These are phyloP conservation scores for Erythrolamprus reginae DNA, from an alignment of 2,113 vertebrate species.

Conservation along the genomic window DNA sequence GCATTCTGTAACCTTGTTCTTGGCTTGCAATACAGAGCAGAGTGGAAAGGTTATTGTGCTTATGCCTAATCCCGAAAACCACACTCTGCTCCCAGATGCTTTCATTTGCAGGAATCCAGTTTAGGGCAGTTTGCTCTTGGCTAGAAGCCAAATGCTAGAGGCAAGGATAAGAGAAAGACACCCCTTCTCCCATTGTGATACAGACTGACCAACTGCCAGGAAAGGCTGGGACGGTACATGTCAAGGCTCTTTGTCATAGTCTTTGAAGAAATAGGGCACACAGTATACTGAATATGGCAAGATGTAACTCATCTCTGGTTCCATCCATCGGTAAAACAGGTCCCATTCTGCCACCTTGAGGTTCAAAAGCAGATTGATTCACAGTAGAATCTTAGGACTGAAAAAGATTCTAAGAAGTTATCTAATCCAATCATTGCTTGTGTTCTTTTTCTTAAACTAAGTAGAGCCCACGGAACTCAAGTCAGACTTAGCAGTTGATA, in stretches of 20 bases:
- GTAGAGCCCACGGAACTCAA: background rate
- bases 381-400: background rate
- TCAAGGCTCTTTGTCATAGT: background rate
- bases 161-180: background rate
- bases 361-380: background rate
- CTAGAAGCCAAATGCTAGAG: background rate
- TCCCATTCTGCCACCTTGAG: background rate
- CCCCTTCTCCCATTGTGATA: background rate
- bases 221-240: background rate
- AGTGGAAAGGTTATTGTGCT: constrained; percentile 1
- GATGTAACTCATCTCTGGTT: background rate
- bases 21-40: constrained; percentile 1
- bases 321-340: background rate
- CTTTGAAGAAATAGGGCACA: background rate
- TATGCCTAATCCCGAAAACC: background rate
- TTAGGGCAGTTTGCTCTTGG: background rate
- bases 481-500: background rate
- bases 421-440: background rate
- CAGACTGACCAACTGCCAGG: background rate
- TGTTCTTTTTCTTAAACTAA: background rate
- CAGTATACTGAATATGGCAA: background rate
- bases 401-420: background rate
- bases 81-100: background rate
- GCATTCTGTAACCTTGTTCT: background rate
- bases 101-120: background rate